Evolutionary conservation across 2,113 vertebrate species (phyloP).

Genomic region (Catagonus wagneri): DNA sequence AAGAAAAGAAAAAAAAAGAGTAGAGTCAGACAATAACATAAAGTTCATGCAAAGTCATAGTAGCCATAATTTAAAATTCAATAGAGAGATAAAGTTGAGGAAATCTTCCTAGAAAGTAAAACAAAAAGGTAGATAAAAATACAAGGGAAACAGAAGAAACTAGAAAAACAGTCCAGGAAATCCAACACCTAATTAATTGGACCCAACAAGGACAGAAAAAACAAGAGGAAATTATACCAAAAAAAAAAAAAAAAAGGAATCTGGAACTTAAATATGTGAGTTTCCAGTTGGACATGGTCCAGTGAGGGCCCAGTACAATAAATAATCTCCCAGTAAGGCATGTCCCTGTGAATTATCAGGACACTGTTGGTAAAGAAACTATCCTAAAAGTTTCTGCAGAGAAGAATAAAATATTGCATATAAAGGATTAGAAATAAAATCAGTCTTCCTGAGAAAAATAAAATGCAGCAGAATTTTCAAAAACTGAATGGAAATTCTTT

Average conservation of each 20-base stretch:
- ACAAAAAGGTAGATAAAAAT: neutral
- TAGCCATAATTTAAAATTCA: neutral
- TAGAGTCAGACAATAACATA: neutral
- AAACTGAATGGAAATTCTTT: neutral
- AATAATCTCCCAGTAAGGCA: neutral
- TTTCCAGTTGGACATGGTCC: neutral
- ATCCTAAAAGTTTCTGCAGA: slow-evolving; percentile 7
- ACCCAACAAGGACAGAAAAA: neutral
- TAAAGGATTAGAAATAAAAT: neutral
- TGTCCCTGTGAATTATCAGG: neutral
- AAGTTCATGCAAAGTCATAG: neutral
- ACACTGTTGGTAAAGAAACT: neutral
- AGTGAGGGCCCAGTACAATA: neutral
- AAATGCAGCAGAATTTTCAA: neutral
- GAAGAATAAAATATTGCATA: neutral
- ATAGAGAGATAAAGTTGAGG: neutral
- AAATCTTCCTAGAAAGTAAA: neutral
- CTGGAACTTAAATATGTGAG: neutral
- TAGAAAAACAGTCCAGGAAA: neutral
- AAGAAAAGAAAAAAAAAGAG: no score
- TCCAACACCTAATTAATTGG: neutral
- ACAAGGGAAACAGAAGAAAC: neutral
- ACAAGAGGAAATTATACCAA: neutral
- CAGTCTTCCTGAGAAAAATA: neutral
- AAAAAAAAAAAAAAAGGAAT: neutral